Evolutionary conservation across 2,113 vertebrate species (phyloP), one percentile per base, ranked within the genome.

Genomic region (Vulpes vulpes): DNA sequence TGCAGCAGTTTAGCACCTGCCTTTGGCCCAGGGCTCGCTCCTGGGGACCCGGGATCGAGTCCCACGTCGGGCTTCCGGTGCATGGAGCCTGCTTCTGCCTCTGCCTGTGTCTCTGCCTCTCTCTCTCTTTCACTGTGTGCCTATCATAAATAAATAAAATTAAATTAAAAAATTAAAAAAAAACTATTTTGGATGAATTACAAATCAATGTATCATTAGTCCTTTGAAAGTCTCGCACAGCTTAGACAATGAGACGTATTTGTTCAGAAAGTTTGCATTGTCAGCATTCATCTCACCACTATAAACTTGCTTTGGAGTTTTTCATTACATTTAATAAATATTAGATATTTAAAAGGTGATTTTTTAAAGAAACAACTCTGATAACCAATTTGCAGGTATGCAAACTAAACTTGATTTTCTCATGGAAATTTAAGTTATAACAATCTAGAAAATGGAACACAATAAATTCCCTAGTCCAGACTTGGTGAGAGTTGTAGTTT

Each of bases 381-480:
- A 62, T 16, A 89, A 38, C 43, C 38, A 57, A 9, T 57, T 96
- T 94, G 35, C 3, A 96, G 11, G 6, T 57, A 49, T 71, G 43
- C 79, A 80, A 32, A 16, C 43, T 62, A 62, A 85, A 43, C 25
- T 94, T 85, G 8, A 79, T 55, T 80, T 96, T 80, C 57, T 89
- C 80, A 16, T 79, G 25, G 14, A 91, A 71, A 55, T 79, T 83
- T 84, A n/a, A 90, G 25, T 15, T 71, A 69, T 11, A 30, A 5
- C 22, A 86, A 55, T 3, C 57, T 91, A 43, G 43, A 84, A 73
- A 85, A 86, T 64, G 30, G 12, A 59, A 81, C n/a, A 64, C 6
- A 91, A 84, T 90, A 62, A 93, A 91, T 91, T 80, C 30, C 55
- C 19, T 25, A 73, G n/a, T 86, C 49, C 15, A 80, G 32, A 79